Base-by-base conservation (phyloP, 2,113 vertebrate species). In the Stercorarius parasiticus region DNA sequence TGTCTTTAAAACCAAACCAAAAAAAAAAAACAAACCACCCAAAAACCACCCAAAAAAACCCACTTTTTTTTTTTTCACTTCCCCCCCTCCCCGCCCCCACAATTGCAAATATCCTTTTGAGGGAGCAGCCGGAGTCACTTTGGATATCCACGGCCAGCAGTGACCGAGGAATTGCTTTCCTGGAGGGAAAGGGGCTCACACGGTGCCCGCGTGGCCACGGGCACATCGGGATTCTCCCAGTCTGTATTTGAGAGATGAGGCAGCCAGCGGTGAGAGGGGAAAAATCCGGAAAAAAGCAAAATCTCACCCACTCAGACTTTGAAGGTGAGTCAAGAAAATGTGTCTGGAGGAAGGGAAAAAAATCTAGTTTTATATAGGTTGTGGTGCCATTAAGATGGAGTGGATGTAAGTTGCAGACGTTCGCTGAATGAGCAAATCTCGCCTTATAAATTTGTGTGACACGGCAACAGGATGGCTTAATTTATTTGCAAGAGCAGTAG, bases 161-260 rank as follows among this genome's bases (percentile, higher is more conserved):
- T 11, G 34, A 36, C 17, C 25, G 19, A 36, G 15, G 16, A 29
- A 47, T 69, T 7, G 20, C 17, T n/a, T 53, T 81, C 32, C 49
- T 73, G 67, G 47, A 69, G 32, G 30, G 45, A 20, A 90, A 90
- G 42, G 73, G 42, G 15, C 29, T 69, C 58, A 11, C 29, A 11
- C 0, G 6, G 32, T 29, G 16, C 32, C 45, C 20, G 16, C 1
- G 5, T 55, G 58, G 9, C 86, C 73, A 56, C 0, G 0, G 64
- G 38, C 30, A n/a, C 65, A 18, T 19, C 26, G 43, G 32, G 32
- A 74, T 49, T 20, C 42, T 64, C 70, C 27, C 38, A 53, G 38
- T 74, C 42, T 82, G 30, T 70, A 19, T 74, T 70, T n/a, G 43
- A 62, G 74, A 0, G 8, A 27, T 6, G 30, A 65, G 69, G 55